Base-by-base conservation (phyloP, 2,113 vertebrate species). In the Varanus komodoensis region DNA sequence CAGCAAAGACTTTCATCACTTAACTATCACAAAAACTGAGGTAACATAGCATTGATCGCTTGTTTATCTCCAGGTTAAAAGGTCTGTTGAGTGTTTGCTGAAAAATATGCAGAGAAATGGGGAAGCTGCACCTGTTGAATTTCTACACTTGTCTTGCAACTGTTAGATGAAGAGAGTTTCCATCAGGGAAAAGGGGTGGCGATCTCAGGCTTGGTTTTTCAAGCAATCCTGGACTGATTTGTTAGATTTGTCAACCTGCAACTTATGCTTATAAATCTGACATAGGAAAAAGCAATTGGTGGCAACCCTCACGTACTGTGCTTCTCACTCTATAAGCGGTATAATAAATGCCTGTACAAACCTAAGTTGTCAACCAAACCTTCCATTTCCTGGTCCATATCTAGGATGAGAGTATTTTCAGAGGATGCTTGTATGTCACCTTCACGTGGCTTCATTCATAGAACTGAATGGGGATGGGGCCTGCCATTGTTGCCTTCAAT, bases 1-100 rank as follows among this genome's bases (percentile, higher is more conserved):
- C 12, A 91, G 87, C 80, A 96, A 96, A 88, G 93, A 92, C 38
- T 93, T 93, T 34, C 90, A 95, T 27, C 11, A 80, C 87, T 84
- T 95, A 67, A 29, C 88, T 14, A 14, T 92, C 84, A 85, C 86
- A 50, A 84, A 86, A n/a, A 71, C 73, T 25, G 90, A 94, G 87
- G 93, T 94, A 61, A 93, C 89, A 93, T 9, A 4, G 34, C 19
- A 68, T 19, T 27, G 25, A n/a, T 64, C 29, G 0, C 0, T 68
- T 50, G 0, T 0, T 73, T 2, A 0, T 27, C 4, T 1, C 11
- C 52, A 17, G 71, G 32, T 27, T 68, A 0, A 0, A 77, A 38
- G 0, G 0, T 78, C 82, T 25, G 2, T 21, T 81, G 52, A 25
- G 27, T 84, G 15, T 74, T 75, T 61, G 29, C 48, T 32, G n/a